Evolutionary conservation across 2,888 invertebrate genomes (phyloP).

Genomic region (Dryobota labecula): DNA sequence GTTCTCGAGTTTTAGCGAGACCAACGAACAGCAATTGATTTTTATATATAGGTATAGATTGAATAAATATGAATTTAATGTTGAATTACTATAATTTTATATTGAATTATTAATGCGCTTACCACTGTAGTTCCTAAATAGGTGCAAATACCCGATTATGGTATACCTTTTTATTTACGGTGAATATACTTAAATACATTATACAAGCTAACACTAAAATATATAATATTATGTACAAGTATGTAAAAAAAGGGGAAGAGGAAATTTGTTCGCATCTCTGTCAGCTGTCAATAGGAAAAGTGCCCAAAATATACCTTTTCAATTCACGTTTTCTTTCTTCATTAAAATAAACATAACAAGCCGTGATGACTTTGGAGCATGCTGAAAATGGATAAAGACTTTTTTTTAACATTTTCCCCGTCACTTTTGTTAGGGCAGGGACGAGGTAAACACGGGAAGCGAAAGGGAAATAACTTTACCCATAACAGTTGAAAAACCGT

Average conservation of each 20-base stretch:
- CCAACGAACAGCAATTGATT: no score
- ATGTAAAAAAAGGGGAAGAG: not conserved
- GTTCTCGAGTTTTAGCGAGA: no score
- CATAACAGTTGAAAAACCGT: slow-evolving; percentile 21
- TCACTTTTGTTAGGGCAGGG: slow-evolving; percentile 36
- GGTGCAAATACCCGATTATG: not conserved
- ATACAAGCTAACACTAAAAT: not conserved
- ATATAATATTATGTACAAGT: not conserved
- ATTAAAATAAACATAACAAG: not conserved
- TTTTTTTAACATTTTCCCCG: slow-evolving; percentile 4
- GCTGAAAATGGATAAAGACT: slow-evolving; percentile 14
- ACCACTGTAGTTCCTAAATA: not conserved
- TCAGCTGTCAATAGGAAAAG: not conserved
- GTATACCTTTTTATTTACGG: not conserved
- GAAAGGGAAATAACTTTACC: slow-evolving; percentile 27
- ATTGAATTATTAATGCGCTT: not conserved
- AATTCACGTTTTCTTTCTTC: not conserved
- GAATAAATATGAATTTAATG: no score
- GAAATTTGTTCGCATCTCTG: not conserved
- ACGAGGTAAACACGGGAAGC: slow-evolving; percentile 13
- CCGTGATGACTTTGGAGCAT: not conserved
- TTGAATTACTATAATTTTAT: no score
- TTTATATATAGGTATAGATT: no score
- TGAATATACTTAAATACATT: not conserved
- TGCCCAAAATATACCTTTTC: not conserved